These are phyloP conservation scores for Alcedo atthis DNA, from an alignment of 2,797 vertebrate species.

Conservation along the genomic window DNA sequence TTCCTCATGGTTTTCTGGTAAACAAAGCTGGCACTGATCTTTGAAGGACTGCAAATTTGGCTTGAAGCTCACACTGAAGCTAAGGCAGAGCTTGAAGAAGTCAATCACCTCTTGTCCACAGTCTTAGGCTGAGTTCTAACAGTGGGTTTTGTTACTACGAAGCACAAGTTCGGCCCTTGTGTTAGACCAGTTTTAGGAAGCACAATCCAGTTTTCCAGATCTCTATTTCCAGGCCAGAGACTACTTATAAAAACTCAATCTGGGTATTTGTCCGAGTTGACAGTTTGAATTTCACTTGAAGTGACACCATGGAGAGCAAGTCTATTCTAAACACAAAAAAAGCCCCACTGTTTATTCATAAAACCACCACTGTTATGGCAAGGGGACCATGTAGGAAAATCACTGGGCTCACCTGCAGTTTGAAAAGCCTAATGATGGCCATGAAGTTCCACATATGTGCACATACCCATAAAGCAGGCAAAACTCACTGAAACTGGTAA, in stretches of 20 bases:
- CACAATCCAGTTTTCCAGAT: not conserved
- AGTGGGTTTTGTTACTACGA: fast-evolving
- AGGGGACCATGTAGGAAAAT: not conserved
- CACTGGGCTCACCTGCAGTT: not conserved
- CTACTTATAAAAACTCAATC: not conserved
- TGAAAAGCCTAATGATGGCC: not conserved
- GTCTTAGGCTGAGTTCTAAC: not conserved
- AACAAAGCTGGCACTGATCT: not conserved
- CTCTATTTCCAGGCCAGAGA: not conserved
- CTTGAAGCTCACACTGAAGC: not conserved
- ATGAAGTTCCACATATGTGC: not conserved
- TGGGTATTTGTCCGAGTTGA: not conserved
- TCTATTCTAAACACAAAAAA: not conserved
- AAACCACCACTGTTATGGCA: not conserved
- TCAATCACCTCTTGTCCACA: fast-evolving
- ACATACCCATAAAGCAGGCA: not conserved
- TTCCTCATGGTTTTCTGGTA: fast-evolving
- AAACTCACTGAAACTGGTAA: not conserved
- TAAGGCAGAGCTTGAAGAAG: not conserved
- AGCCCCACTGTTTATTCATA: not conserved
- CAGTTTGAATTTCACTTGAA: not conserved
- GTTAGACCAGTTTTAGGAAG: not conserved
- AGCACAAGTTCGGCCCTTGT: not conserved
- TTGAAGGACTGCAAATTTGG: not conserved
- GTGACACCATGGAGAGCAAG: not conserved